Percentiles rank a stretch among this genome's conserved stretches.
Conservation (phyloP, 2,888 invertebrate species). For the Tribolium freemani region DNA sequence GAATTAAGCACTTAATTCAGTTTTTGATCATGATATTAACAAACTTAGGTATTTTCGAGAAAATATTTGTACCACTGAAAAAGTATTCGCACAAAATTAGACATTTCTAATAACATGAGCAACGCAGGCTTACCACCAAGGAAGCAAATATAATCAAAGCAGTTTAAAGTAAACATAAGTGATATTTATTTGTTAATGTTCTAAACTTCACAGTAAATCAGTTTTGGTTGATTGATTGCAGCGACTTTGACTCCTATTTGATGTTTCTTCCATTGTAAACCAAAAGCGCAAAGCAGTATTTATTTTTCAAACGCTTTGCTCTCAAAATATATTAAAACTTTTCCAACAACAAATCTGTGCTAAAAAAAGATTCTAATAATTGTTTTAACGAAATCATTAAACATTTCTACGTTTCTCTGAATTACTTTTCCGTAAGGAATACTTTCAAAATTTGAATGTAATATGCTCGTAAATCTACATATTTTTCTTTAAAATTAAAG, state of each 20-base stretch:
- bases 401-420: too few relatives aligned
- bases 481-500: too few relatives aligned
- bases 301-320: neutral
- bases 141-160: neutral
- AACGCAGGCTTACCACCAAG: neutral
- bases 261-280: neutral
- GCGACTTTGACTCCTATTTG: neutral
- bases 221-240: neutral
- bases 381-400: too few relatives aligned
- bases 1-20: too few relatives aligned
- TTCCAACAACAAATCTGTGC: too few relatives aligned
- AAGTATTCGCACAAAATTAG: neutral
- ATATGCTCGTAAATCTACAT: too few relatives aligned
- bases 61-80: neutral
- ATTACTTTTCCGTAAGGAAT: too few relatives aligned
- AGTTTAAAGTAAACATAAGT: neutral
- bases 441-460: too few relatives aligned
- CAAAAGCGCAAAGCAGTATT: neutral
- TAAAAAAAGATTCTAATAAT: too few relatives aligned
- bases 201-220: neutral
- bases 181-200: neutral
- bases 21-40: too few relatives aligned
- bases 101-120: neutral
- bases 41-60: too few relatives aligned
- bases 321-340: too few relatives aligned